A percentile compares a stretch with the other conserved stretches of the same genome.
These are phyloP conservation scores for Pseudolaguvia tuberculata DNA, from an alignment of 2,113 vertebrate species.

Conservation along the genomic window DNA sequence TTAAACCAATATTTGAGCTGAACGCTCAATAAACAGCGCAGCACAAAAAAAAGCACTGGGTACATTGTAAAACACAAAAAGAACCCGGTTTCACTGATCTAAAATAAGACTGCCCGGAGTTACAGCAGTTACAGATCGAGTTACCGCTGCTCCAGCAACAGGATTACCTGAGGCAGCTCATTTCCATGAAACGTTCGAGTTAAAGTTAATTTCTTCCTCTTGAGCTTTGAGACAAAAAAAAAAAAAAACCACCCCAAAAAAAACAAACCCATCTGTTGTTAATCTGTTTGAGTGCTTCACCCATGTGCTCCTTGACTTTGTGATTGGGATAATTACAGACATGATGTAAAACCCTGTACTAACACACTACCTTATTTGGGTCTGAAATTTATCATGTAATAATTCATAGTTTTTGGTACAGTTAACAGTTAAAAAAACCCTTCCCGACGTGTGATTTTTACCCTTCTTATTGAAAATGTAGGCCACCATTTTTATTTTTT, in stretches of 20 bases:
- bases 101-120: conserved; percentile 16
- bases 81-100: not conserved
- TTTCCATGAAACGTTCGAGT: conserved; percentile 29
- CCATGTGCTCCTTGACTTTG: conserved; percentile 8
- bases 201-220: conserved; percentile 10
- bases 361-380: too few relatives aligned
- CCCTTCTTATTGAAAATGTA: not conserved
- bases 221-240: not conserved
- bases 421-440: too few relatives aligned
- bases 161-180: conserved; percentile 13
- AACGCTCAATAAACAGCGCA: not conserved
- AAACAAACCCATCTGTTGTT: conserved; percentile 9
- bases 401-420: too few relatives aligned
- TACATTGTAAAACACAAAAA: conserved; percentile 15
- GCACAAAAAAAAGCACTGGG: not conserved
- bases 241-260: not conserved
- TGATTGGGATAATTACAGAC: conserved; percentile 19
- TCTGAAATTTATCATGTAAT: not conserved
- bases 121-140: not conserved
- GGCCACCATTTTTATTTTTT: not conserved
- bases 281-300: conserved; percentile 16
- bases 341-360: conserved; percentile 12
- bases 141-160: conserved; percentile 4
- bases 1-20: not conserved
- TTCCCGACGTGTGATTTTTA: not conserved